These are phyloP conservation scores for Yponomeuta evonymella DNA, from an alignment of 2,888 invertebrate species.

Conservation along the genomic window DNA sequence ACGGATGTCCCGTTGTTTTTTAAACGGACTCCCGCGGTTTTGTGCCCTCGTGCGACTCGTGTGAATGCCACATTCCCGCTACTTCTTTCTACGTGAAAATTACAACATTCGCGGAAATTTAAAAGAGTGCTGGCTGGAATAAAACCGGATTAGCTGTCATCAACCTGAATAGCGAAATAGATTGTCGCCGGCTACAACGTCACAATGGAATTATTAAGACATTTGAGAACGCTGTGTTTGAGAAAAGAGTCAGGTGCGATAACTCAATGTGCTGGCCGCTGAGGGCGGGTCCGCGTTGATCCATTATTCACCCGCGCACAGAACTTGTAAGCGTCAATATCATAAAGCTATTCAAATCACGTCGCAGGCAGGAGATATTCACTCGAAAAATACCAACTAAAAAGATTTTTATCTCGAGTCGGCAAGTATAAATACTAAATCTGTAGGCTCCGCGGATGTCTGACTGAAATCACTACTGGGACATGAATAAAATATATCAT, in stretches of 20 bases:
- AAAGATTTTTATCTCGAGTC: conserved; percentile 15
- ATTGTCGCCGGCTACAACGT: neutral
- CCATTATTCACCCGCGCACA: conserved; percentile 2
- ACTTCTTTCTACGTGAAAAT: neutral
- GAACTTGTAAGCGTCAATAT: conserved; percentile 20
- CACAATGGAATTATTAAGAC: neutral
- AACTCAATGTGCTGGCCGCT: neutral
- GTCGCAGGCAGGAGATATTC: conserved; percentile 30
- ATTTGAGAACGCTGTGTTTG: neutral
- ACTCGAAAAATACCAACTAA: conserved; percentile 25
- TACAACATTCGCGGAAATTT: neutral
- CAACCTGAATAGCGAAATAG: neutral
- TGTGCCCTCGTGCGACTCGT: conserved; percentile 23
- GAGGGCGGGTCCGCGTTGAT: neutral
- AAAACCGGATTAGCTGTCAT: neutral
- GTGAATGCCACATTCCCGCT: neutral
- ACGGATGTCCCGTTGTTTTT: conserved; percentile 55
- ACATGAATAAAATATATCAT: conserved; percentile 18
- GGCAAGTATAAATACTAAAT: conserved; percentile 18
- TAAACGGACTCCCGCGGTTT: conserved; percentile 39
- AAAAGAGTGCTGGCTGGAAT: neutral
- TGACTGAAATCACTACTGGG: conserved; percentile 17
- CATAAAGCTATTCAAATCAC: conserved; percentile 35
- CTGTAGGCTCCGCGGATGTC: conserved; percentile 2
- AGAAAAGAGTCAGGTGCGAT: neutral